Conservation (phyloP, 1,140 invertebrate genomes). For the Pseudomyrmex concolor region DNA sequence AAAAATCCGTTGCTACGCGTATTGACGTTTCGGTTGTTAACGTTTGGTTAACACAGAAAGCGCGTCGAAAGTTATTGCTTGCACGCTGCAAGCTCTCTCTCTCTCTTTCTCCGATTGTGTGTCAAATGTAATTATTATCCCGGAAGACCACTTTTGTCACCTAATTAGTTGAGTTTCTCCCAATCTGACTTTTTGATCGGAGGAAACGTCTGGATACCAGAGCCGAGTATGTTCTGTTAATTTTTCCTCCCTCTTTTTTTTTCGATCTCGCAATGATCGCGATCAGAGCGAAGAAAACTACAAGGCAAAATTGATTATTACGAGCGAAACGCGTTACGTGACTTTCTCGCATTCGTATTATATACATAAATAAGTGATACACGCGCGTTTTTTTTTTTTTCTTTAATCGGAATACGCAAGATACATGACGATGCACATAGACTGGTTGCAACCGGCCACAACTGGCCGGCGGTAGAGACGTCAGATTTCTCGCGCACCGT, state of each 20-base stretch:
- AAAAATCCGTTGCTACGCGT: slow-evolving; percentile 21
- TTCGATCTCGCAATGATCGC: slow-evolving; percentile 34
- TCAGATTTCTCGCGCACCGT: slow-evolving; percentile 33
- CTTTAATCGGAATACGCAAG: background rate
- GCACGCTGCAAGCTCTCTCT: background rate
- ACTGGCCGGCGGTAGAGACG: slow-evolving; percentile 8
- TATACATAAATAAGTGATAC: background rate
- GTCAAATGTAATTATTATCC: background rate
- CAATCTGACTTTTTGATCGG: background rate
- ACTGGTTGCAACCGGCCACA: slow-evolving; percentile 23
- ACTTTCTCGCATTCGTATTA: background rate
- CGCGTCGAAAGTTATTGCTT: background rate
- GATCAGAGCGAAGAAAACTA: slow-evolving; percentile 7
- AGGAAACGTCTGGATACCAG: slow-evolving; percentile 29
- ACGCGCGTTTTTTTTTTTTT: background rate
- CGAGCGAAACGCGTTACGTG: background rate
- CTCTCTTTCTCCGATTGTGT: background rate
- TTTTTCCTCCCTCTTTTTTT: background rate
- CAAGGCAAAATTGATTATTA: background rate
- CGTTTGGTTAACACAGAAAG: no score
- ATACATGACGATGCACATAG: slow-evolving; percentile 8
- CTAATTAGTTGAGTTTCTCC: no score
- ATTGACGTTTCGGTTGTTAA: background rate
- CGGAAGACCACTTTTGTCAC: no score
- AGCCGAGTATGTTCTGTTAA: slow-evolving; percentile 16